Percentiles rank a stretch among this genome's conserved stretches.
Evolutionary conservation across 1,140 invertebrate species (phyloP).

Genomic region (Heterodera carotae): DNA sequence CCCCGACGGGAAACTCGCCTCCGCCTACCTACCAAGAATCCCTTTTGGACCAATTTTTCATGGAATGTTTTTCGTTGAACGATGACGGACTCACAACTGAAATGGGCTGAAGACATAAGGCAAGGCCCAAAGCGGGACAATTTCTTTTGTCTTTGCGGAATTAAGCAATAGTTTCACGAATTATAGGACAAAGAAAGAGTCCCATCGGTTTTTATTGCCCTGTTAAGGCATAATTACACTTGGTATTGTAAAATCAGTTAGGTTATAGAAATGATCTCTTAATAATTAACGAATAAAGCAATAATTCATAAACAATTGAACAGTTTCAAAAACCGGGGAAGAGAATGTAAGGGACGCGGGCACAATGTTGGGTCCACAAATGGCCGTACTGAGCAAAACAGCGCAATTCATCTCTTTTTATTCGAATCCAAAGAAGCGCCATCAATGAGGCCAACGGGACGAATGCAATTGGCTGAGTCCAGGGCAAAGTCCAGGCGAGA

Average conservation of each 20-base stretch:
- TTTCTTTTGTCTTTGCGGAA: no score
- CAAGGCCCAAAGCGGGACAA: no score
- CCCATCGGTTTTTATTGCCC: no score
- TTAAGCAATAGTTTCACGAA: no score
- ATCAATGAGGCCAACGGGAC: constrained; percentile 40
- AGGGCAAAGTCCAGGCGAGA: constrained; percentile 42
- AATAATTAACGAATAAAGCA: no score
- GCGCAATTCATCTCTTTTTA: constrained; percentile 42
- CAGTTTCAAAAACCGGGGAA: constrained; percentile 37
- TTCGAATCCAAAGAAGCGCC: constrained; percentile 31
- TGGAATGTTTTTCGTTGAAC: constrained; percentile 55
- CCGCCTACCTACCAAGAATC: constrained; percentile 64
- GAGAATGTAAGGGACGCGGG: constrained; percentile 46
- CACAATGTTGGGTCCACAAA: constrained; percentile 51
- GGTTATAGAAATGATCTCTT: no score
- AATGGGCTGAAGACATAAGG: neutral
- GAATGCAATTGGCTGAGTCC: constrained; percentile 16
- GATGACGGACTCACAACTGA: neutral
- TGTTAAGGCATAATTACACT: no score
- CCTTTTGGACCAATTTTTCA: constrained; percentile 61
- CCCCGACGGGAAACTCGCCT: constrained; percentile 54
- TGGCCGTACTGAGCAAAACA: constrained; percentile 46
- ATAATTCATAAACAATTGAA: no score
- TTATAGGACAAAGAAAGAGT: no score
- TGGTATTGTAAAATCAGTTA: no score